Evolutionary conservation across 2,113 vertebrate species (phyloP), one percentile per base, ranked within the genome.

Genomic region (Lagopus leucura): DNA sequence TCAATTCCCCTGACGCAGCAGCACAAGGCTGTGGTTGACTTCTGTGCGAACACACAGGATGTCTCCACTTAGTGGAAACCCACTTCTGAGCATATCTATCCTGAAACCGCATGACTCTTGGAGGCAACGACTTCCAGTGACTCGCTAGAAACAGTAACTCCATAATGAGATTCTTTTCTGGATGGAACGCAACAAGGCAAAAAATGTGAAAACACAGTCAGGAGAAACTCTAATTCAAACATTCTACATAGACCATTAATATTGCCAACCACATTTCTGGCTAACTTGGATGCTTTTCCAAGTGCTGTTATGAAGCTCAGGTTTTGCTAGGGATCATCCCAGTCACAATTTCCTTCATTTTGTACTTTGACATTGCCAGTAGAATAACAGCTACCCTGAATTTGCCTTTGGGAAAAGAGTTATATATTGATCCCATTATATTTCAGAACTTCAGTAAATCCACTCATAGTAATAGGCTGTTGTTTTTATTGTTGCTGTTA

Each of bases 61-160:
- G 36, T 34, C 30, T 95, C 66, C 58, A 67, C 67, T 92, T 89
- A 94, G 89, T 67, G 82, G 74, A 93, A 95, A 92, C 22, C 69
- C 81, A 88, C 45, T 91, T 93, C 80, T 77, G 47, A 82, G 58
- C 3, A 1, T 10, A 60, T 84, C 85, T 81, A 8, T 86, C 52
- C 36, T 66, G 78, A 90, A 87, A 89, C 8, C 25, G 5, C 42
- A 64, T 65, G 72, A 90, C 65, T 47, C 9, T 30, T 71, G 70
- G 24, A 90, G 34, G 28, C 45, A 84, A 11, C 32, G 27, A 71
- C 30, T 63, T 91, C 45, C 55, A 86, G 6, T 34, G 54, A 87
- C 50, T 88, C 6, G 3, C 47, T 54, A 63, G 38, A 45, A 89
- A 84, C 42, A 30, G 40, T 28, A 87, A 84, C 81, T 78, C 69